Percentiles rank a stretch among this genome's conserved stretches.
Conservation (phyloP, 2,797 vertebrate genomes). For the Rhadinocentrus ornatus region DNA sequence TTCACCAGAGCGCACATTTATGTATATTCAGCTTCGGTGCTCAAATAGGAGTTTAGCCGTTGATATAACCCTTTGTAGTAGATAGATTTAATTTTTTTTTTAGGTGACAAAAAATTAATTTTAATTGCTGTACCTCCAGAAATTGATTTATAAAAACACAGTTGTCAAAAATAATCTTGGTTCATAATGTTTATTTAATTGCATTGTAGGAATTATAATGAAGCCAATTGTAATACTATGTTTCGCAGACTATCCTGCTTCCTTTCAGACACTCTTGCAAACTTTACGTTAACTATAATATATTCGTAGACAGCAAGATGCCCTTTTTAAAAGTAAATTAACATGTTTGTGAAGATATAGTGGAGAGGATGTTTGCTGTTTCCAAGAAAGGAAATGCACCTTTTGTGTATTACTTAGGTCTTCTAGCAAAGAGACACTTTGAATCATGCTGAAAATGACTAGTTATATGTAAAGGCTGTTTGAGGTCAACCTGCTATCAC, state of each 20-base stretch:
- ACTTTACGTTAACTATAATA: conserved; percentile 7
- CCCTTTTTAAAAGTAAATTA: conserved; percentile 13
- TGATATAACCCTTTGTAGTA: neutral
- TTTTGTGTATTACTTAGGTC: conserved; percentile 47
- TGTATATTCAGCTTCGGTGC: neutral
- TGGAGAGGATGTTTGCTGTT: conserved; percentile 41
- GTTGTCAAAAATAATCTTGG: neutral
- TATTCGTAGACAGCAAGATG: conserved; percentile 5
- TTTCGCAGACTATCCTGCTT: neutral
- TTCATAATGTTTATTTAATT: neutral
- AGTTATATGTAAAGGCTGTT: conserved; percentile 36
- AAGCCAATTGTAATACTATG: neutral
- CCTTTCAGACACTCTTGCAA: neutral
- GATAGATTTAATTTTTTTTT: neutral
- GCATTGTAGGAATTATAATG: neutral
- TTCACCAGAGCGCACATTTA: neutral
- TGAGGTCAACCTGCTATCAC: conserved; percentile 56
- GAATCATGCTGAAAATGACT: conserved; percentile 34
- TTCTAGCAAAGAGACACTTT: conserved; percentile 44
- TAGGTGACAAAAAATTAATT: neutral
- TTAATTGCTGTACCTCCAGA: neutral
- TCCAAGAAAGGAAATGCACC: conserved; percentile 59
- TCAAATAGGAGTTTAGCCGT: neutral
- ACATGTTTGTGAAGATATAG: conserved; percentile 28
- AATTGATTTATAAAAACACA: neutral